Evolutionary conservation across 2,113 vertebrate species (phyloP), one percentile per base, ranked within the genome.

Genomic region (Crocuta crocuta): DNA sequence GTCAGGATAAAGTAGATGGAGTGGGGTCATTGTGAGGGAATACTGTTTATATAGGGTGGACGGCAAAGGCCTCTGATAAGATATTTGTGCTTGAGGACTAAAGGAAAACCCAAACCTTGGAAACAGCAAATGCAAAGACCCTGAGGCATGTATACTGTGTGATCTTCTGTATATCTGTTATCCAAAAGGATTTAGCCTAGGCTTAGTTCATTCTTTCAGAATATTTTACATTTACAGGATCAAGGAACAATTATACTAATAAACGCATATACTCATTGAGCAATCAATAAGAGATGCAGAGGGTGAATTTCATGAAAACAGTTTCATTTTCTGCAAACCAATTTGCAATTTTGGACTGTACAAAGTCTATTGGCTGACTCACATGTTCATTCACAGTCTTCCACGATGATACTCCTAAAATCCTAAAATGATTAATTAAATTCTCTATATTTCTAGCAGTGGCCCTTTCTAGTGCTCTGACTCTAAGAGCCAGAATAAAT

Each of bases 261-360:
- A 50, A 89, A 78, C 61, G 7, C 3, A 58, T 65, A 28, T 0
- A 66, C 4, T 94, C 39, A 79, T 33, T 87, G 86, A 91, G n/a
- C 16, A 89, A 66, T 86, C 55, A 87, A 45, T 80, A 63, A 91
- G 45, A 68, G 95, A 94, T 58, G 24, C 39, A 81, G 89, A 89
- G 3, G 11, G 31, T 90, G 31, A 65, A 76, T 90, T 78, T 87
- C 43, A 80, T 80, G 55, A 45, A 84, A 88, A 74, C 4, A 39
- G 63, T 10, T 81, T 97, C 33, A n/a, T 61, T 93, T 96, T 19
- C 31, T 90, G 89, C 39, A 96, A n/a, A 89, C 70, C 66, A 82
- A 66, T 48, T 43, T 92, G 19, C 55, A 89, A 48, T 63, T 88
- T 43, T 70, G 8, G 7, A 50, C 63, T 91, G 24, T 55, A 48